Evolutionary conservation across 2,797 vertebrate genomes (phyloP), one percentile per base, ranked within the genome.

Genomic region (Moxostoma hubbsi): DNA sequence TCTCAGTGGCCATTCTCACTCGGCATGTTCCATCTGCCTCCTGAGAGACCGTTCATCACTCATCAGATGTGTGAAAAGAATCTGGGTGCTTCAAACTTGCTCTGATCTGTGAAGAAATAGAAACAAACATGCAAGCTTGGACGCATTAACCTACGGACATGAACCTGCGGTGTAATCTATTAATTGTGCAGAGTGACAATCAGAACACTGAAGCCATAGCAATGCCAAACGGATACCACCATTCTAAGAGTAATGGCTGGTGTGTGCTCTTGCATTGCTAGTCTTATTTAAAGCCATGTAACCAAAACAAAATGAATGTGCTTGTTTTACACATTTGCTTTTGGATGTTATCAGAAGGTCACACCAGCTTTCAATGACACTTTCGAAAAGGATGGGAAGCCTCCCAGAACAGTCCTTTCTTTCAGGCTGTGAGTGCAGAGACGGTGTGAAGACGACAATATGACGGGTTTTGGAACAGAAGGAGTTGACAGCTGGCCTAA

Each of bases 231-330:
- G 50, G 18, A 75, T 65, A 66, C 71, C 54, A 55, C 66, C 61
- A 11, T 18, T 62, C 59, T 18, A 61, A 65, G 15, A 13, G 9
- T 36, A 9, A 68, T 51, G 66, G 51, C 65, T 43, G 62, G 64
- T 50, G 16, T 6, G 0, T 16, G 13, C 18, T 12, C 0, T 36
- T 36, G 36, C 36, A 76, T 66, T 49, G 57, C 67, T 75, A 66
- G 71, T 81, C 72, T 71, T 36, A 49, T n/a, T 68, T 18, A 15
- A 83, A 63, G 65, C 62, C 71, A 80, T 76, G 63, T 50, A 68
- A 85, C 80, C 82, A 80, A 79, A 83, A 63, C 53, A 53, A 68
- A 74, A 70, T 57, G 54, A 78, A 84, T 72, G 58, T 67, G 61
- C 71, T 74, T 24, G 69, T 76, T 77, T 75, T 79, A 68, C 70